These are phyloP conservation scores for Tanaodytes sp. DNA, from an alignment of 2,888 invertebrate genomes.

Conservation along the genomic window DNA sequence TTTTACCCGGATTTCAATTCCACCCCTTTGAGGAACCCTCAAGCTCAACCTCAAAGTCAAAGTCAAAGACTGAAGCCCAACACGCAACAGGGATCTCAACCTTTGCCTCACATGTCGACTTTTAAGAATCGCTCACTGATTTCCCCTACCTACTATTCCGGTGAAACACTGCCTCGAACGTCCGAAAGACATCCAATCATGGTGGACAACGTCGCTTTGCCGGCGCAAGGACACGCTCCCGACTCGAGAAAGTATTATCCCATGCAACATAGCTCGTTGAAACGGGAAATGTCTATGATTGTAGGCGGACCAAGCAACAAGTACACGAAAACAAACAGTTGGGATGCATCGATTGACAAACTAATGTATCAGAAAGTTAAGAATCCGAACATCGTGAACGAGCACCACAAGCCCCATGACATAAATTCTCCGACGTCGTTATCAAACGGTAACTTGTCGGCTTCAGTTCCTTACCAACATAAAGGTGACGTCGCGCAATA, in stretches of 20 bases:
- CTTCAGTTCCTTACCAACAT: constrained; percentile 61
- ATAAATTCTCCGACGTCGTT: constrained; percentile 59
- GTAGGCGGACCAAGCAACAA: constrained; percentile 71
- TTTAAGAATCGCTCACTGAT: constrained; percentile 68
- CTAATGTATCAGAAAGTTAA: constrained; percentile 76
- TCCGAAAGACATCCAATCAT: constrained; percentile 57
- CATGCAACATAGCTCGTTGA: constrained; percentile 57
- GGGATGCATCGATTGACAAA: constrained; percentile 75
- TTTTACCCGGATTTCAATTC: constrained; percentile 83
- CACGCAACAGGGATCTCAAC: constrained; percentile 56
- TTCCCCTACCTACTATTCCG: constrained; percentile 58
- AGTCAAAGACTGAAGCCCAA: constrained; percentile 56
- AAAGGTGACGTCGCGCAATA: constrained; percentile 61
- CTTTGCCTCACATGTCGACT: constrained; percentile 67
- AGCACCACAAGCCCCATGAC: constrained; percentile 62
- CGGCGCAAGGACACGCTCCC: constrained; percentile 62
- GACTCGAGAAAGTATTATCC: constrained; percentile 64
- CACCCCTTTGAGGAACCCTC: constrained; percentile 62
- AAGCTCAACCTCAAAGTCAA: constrained; percentile 19
- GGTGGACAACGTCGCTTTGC: constrained; percentile 58
- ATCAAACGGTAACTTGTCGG: constrained; percentile 62
- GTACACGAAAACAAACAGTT: constrained; percentile 74
- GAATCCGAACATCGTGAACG: constrained; percentile 59
- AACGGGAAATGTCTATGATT: constrained; percentile 68
- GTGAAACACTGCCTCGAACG: constrained; percentile 54